These are phyloP conservation scores for Galemys pyrenaicus DNA, from an alignment of 2,113 vertebrate species.

Conservation along the genomic window DNA sequence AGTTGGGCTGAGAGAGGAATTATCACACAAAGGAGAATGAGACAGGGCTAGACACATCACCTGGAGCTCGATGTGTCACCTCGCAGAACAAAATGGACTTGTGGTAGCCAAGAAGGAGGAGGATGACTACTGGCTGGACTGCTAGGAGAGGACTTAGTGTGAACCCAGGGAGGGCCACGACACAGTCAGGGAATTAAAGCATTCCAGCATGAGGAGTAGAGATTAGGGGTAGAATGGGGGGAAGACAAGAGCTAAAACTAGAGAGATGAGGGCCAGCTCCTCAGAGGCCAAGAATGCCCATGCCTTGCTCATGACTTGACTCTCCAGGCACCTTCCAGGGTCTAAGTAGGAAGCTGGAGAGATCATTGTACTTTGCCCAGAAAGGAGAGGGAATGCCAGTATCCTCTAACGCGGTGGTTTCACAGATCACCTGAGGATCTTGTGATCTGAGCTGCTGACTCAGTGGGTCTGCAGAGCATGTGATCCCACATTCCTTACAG, in stretches of 20 bases:
- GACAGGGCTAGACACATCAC: background rate
- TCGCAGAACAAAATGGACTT: background rate
- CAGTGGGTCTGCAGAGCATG: background rate
- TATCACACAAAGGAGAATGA: background rate
- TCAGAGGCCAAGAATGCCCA: background rate
- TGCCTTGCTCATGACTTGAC: background rate
- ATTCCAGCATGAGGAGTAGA: background rate
- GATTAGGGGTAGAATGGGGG: background rate
- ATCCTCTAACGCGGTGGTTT: background rate
- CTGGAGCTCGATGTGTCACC: background rate
- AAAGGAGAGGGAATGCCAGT: rapidly evolving
- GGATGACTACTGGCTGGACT: background rate
- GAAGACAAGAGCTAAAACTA: background rate
- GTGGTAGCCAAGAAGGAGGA: background rate
- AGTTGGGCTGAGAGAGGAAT: background rate
- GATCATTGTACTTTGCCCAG: background rate
- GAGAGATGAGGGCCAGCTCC: background rate
- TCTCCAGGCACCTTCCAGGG: background rate
- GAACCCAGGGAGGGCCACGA: background rate
- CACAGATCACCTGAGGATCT: background rate
- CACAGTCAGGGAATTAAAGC: background rate
- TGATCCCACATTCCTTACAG: background rate
- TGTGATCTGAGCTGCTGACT: background rate
- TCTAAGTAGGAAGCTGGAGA: background rate
- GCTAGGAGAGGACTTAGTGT: background rate